Percentiles rank a stretch among this genome's conserved stretches.
Evolutionary conservation across 2,888 invertebrate species (phyloP).

Genomic region (Amphipyra berbera): DNA sequence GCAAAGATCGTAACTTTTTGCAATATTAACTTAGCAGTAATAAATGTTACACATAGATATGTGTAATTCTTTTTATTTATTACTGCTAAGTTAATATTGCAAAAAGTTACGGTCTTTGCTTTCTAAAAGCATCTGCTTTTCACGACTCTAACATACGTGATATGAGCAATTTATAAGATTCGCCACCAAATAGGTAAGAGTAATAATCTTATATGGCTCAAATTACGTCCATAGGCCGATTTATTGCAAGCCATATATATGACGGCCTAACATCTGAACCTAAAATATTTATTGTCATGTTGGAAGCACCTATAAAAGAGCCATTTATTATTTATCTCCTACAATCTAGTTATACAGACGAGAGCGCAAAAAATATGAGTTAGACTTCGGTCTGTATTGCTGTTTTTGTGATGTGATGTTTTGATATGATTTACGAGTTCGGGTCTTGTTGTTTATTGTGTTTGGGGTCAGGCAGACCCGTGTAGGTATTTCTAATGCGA

Average conservation of each 20-base stretch:
- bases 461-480: slow-evolving; percentile 23
- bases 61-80: slow-evolving; percentile 52
- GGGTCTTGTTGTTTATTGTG: slow-evolving; percentile 39
- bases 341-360: slow-evolving; percentile 40
- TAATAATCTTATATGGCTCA: slow-evolving; percentile 38
- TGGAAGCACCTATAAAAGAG: slow-evolving; percentile 50
- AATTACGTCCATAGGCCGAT: slow-evolving; percentile 40
- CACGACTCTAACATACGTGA: slow-evolving; percentile 28
- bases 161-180: slow-evolving; percentile 48
- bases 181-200: slow-evolving; percentile 34
- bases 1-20: slow-evolving; percentile 24
- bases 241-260: slow-evolving; percentile 44
- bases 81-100: slow-evolving; percentile 39
- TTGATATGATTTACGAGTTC: slow-evolving; percentile 47
- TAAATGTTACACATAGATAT: slow-evolving; percentile 47
- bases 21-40: slow-evolving; percentile 42
- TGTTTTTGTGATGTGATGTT: slow-evolving; percentile 47
- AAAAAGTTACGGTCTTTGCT: slow-evolving; percentile 25
- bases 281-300: slow-evolving; percentile 59
- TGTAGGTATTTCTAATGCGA: slow-evolving; percentile 18
- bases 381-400: slow-evolving; percentile 32
- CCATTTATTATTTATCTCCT: slow-evolving; percentile 55
- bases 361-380: slow-evolving; percentile 42
- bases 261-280: slow-evolving; percentile 34
- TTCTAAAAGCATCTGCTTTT: too few relatives aligned